Base-by-base conservation (phyloP, 2,113 vertebrate species). In the Choloepus hoffmanni region DNA sequence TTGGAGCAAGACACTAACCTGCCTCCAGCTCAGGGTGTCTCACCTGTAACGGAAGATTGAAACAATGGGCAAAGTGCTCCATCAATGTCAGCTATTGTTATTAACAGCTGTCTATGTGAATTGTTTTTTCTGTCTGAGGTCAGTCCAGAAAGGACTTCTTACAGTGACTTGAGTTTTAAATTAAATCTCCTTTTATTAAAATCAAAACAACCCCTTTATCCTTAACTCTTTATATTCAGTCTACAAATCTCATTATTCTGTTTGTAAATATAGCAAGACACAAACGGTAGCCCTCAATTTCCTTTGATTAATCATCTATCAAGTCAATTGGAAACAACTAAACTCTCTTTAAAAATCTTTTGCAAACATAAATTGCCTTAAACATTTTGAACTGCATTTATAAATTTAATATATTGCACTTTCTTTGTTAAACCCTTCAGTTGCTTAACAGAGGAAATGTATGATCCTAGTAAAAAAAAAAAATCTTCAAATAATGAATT, bases 171-270 rank as follows among this genome's bases (percentile, higher is more conserved):
- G 12, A 50, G 40, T 73, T 96, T 95, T 89, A 82, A 74, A 86
- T 60, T 85, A 96, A 86, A 89, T 65, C 85, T 76, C 68, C 78
- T 74, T 94, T 96, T 62, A 97, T 93, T 92, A 97, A 95, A 92
- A 77, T 24, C 87, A 86, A 90, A 89, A 77, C 60, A 65, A 95
- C 53, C 36, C 90, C 36, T 85, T 87, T 96, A 91, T 91, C 62
- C 48, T 55, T 62, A 83, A 81, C 55, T 63, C 93, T 58, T 72
- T 94, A 63, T 9, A 28, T 15, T 73, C 50, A 36, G 62, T 70
- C 85, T 73, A 83, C 43, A 85, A 94, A 96, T 83, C 91, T 96
- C 30, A 1, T 95, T 95, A 87, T 26, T 83, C 50, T 94, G 68
- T 86, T 94, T 95, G 83, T 94, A 96, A 89, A 81, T n/a, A 74